A percentile compares a stretch with the other conserved stretches of the same genome.
Conservation (phyloP, 1,140 invertebrate genomes). For the Magallana ariakensis region DNA sequence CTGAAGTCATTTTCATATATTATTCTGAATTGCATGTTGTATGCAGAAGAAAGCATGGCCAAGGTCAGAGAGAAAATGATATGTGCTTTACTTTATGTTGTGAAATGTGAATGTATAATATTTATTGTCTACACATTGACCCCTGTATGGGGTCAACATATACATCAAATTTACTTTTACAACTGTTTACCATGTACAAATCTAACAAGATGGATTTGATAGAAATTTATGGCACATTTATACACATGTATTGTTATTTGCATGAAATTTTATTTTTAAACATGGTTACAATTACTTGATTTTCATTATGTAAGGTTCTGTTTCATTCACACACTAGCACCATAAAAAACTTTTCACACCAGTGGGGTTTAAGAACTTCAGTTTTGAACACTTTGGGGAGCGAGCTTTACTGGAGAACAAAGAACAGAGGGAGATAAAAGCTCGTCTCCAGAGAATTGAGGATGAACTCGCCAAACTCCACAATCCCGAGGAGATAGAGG, state of each 20-base stretch:
- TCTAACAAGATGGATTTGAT: too few relatives aligned
- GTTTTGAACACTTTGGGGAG: conserved; percentile 71
- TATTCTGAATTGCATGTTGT: too few relatives aligned
- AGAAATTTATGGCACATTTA: background rate
- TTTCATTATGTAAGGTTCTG: background rate
- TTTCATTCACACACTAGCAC: conserved; percentile 48
- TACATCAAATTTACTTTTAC: too few relatives aligned
- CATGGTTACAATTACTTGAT: background rate
- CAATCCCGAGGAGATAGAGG: conserved; percentile 61
- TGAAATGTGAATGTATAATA: too few relatives aligned
- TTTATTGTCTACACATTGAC: too few relatives aligned
- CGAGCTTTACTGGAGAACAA: conserved; percentile 71
- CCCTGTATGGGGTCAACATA: too few relatives aligned
- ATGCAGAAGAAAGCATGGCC: too few relatives aligned
- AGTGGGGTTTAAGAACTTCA: conserved; percentile 59
- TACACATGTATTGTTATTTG: background rate
- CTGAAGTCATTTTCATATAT: too few relatives aligned
- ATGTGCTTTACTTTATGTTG: too few relatives aligned
- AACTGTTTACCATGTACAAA: too few relatives aligned
- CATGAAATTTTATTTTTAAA: too few relatives aligned
- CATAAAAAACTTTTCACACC: conserved; percentile 62
- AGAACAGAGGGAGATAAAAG: conserved; percentile 70
- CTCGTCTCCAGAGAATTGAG: conserved; percentile 69
- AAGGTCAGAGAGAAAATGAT: too few relatives aligned
- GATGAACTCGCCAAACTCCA: conserved; percentile 67